Percentiles rank a stretch among this genome's conserved stretches.
Evolutionary conservation across 2,888 invertebrate genomes (phyloP).

Genomic region (Pedicia rivosa): DNA sequence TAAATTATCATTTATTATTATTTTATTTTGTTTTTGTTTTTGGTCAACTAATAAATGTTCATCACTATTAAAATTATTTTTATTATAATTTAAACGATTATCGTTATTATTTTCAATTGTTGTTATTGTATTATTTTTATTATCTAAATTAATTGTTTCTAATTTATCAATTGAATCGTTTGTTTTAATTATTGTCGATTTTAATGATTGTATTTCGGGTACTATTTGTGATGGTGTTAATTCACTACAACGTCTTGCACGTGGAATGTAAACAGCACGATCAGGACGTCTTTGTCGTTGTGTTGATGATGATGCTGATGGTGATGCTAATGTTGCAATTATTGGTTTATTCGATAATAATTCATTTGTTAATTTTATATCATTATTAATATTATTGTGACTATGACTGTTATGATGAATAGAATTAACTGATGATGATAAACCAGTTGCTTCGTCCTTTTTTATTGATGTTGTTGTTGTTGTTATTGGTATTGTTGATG

Average conservation of each 20-base stretch:
- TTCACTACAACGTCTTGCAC: constrained; percentile 39
- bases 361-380: background rate
- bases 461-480: constrained; percentile 3
- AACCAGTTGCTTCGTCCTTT: constrained; percentile 10
- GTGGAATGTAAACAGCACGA: constrained; percentile 63
- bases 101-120: constrained; percentile 8
- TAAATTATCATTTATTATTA: constrained; percentile 14
- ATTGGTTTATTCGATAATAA: background rate
- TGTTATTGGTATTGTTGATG: too few relatives aligned
- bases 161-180: background rate
- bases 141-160: background rate
- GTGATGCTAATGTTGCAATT: constrained; percentile 21
- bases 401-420: constrained; percentile 7
- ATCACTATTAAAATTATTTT: background rate
- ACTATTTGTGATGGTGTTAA: constrained; percentile 23
- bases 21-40: background rate
- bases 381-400: background rate
- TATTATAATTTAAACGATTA: background rate
- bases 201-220: background rate
- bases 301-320: constrained; percentile 34
- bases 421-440: constrained; percentile 10
- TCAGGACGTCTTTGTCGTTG: constrained; percentile 49
- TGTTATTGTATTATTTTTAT: constrained; percentile 8
- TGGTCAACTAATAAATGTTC: background rate
- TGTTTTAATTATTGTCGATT: background rate